These are phyloP conservation scores for Aproaerema taeniolella DNA, from an alignment of 2,888 invertebrate genomes.

Conservation along the genomic window DNA sequence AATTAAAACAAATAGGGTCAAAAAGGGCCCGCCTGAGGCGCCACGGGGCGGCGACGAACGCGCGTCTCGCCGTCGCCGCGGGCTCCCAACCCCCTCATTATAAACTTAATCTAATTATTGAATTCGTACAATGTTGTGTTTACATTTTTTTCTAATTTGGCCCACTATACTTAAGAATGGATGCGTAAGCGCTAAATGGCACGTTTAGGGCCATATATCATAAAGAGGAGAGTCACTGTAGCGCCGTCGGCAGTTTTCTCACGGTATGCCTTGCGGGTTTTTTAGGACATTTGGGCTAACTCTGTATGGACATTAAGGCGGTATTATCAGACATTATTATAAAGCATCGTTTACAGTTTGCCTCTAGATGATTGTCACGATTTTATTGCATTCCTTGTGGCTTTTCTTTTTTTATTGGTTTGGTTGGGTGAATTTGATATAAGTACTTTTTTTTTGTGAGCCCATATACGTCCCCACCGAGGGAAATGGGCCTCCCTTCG, in stretches of 20 bases:
- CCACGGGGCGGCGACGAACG: constrained; percentile 58
- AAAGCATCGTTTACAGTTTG: constrained; percentile 50
- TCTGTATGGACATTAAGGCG: constrained; percentile 42
- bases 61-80: constrained; percentile 66
- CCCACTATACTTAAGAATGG: constrained; percentile 72
- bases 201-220: constrained; percentile 75
- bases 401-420: background rate
- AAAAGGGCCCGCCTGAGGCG: constrained; percentile 67
- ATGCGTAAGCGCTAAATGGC: constrained; percentile 75
- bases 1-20: constrained; percentile 78
- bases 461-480: too few relatives aligned
- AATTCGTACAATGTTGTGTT: constrained; percentile 77
- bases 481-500: too few relatives aligned
- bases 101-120: constrained; percentile 76
- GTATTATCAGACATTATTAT: constrained; percentile 45
- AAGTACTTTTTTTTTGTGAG: too few relatives aligned
- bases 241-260: constrained; percentile 55
- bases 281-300: constrained; percentile 35
- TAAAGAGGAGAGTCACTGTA: constrained; percentile 63
- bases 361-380: constrained; percentile 66
- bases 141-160: constrained; percentile 75
- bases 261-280: constrained; percentile 44
- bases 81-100: constrained; percentile 64
- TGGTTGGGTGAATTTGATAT: too few relatives aligned
- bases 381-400: constrained; percentile 41